Conservation (phyloP, 2,797 vertebrate species). For the Oreonectes daqikongensis region DNA sequence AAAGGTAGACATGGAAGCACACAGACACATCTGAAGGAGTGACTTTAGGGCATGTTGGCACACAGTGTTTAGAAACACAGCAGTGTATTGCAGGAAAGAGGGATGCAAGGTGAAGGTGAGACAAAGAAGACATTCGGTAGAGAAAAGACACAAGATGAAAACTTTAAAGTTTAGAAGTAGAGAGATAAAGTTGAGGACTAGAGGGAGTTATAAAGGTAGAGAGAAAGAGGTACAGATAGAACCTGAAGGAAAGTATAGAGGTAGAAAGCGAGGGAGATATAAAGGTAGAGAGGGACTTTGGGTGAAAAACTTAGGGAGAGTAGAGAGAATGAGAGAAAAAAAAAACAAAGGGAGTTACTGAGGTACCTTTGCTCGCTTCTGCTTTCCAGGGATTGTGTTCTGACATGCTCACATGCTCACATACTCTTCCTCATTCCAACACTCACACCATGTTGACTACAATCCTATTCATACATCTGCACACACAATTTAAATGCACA, state of each 20-base stretch:
- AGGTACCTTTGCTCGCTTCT: constrained; percentile 15
- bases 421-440: constrained; percentile 33
- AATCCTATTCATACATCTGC: background rate
- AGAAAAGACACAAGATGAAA: background rate
- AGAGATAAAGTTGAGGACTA: too few species aligned
- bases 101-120: background rate
- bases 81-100: background rate
- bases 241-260: too few species aligned
- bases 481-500: background rate
- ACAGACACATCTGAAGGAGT: background rate
- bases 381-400: constrained; percentile 38
- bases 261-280: too few species aligned
- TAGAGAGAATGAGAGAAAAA: background rate
- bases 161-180: too few species aligned
- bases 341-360: background rate
- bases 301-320: background rate
- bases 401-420: constrained; percentile 34
- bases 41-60: constrained; percentile 18
- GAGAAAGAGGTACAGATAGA: too few species aligned
- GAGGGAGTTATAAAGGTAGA: background rate
- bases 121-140: background rate
- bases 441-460: background rate
- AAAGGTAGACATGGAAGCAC: background rate
- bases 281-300: too few species aligned
- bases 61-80: background rate